Base-by-base conservation (phyloP, 1,140 invertebrate genomes). In the Scylla paramamosain region DNA sequence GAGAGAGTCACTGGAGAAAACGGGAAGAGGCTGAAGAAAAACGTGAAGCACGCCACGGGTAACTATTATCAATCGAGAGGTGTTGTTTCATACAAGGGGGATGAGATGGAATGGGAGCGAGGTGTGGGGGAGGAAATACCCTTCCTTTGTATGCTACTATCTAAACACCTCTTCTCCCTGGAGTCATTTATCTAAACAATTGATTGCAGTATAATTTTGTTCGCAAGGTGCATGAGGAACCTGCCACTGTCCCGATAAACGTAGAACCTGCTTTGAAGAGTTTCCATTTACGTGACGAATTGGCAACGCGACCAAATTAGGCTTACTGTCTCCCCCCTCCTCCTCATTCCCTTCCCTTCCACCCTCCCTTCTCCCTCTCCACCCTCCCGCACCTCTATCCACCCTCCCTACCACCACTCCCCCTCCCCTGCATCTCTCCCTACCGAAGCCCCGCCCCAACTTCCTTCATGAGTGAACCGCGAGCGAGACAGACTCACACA, bases 391-490 rank as follows among this genome's bases (percentile, higher is more conserved):
- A 28, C 32, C 16, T 32, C 59, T 77, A 29, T 25, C 52, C 91
- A n/a, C 59, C 67, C 28, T 52, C 39, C 25, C 91, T 32, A 31
- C 91, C 59, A 59, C 6, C 6, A 39, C 89, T 28, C 16, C 46
- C 45, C 89, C 89, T 52, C 45, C 48, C 48, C 45, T 91, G 32
- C 52, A 31, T 10, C 82, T 31, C n/a, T n/a, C 28, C 48, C 82
- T 48, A 28, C 83, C 82, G 45, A 45, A 39, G 45, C 39, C 84
- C 48, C 31, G 82, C 83, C 83, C 92, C 83, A 83, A 84, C 92
- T 93, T 93, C 92, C 92, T 93, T 93, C 92, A 93, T 45, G 92
- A 86, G 92, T 93, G 92, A 93, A 84, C 46, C 25, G 83, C 29
- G 46, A 87, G 45, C 31, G 91, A 92, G 59, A 77, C 59, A 32